Evolutionary conservation across 1,140 invertebrate genomes (phyloP).

Genomic region (Cotesia typhae): DNA sequence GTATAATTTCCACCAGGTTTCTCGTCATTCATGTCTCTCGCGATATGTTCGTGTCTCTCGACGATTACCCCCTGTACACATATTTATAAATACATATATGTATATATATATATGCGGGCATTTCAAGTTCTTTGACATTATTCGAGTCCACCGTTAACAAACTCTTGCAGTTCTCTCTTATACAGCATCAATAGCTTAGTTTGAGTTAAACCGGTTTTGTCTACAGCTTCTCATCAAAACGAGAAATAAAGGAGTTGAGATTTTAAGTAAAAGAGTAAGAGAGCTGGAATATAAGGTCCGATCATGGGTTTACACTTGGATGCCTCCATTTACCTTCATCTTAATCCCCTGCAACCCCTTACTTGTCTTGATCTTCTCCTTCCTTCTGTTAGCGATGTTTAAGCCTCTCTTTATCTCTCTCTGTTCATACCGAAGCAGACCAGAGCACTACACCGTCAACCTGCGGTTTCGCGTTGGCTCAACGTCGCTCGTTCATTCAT

Average conservation of each 20-base stretch:
- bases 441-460: background rate
- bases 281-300: slow-evolving; percentile 5
- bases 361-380: background rate
- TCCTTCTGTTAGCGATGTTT: no score
- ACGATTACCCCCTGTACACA: slow-evolving; percentile 21
- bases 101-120: slow-evolving; percentile 7
- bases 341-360: background rate
- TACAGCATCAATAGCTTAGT: no score
- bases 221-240: background rate
- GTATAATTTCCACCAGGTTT: slow-evolving; percentile 12
- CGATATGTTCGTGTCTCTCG: slow-evolving; percentile 29
- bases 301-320: slow-evolving; percentile 28
- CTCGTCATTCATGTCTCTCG: slow-evolving; percentile 13
- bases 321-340: slow-evolving; percentile 8
- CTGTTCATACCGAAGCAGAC: no score
- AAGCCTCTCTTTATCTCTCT: no score
- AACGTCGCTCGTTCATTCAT: slow-evolving; percentile 51
- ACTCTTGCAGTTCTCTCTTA: slow-evolving; percentile 6
- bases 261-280: background rate
- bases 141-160: slow-evolving; percentile 10
- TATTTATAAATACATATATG: background rate
- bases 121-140: slow-evolving; percentile 11
- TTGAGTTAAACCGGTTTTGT: slow-evolving; percentile 27
- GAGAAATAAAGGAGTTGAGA: background rate
- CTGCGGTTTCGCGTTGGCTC: slow-evolving; percentile 20